Evolutionary conservation across 2,113 vertebrate species (phyloP).

Genomic region (Ramphastos sulfuratus): DNA sequence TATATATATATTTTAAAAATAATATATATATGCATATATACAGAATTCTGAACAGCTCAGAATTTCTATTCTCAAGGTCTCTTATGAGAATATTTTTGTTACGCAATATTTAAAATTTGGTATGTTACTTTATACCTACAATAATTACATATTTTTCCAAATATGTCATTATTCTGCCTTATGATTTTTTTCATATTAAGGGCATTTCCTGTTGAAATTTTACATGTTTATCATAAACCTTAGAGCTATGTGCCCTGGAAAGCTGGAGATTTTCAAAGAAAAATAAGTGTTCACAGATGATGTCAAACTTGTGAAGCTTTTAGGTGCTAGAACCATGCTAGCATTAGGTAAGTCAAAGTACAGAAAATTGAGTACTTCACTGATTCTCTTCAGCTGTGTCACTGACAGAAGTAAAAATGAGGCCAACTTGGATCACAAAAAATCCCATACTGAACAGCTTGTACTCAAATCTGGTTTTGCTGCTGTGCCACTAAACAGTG

Average conservation of each 20-base stretch:
- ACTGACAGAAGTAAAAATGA: background rate
- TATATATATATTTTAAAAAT: too few species aligned
- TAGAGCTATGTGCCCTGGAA: background rate
- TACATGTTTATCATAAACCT: background rate
- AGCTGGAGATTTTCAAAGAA: background rate
- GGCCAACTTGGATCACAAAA: constrained; percentile 5
- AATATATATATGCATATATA: background rate
- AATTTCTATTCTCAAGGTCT: background rate
- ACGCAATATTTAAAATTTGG: background rate
- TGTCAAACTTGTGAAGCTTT: background rate
- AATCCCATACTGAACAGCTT: background rate
- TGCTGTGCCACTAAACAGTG: background rate
- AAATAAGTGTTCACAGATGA: background rate
- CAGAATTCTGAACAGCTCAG: background rate
- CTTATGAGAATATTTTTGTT: background rate
- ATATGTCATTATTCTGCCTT: background rate
- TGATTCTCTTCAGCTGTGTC: constrained; percentile 35
- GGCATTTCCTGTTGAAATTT: background rate
- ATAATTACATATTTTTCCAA: constrained; percentile 19
- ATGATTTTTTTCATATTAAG: background rate
- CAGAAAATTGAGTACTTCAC: background rate
- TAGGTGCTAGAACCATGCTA: background rate
- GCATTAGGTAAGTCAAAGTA: background rate
- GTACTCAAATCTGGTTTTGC: constrained; percentile 16
- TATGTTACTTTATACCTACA: background rate